Conservation (phyloP, 2,113 vertebrate genomes). For the Micronisus gabar region DNA sequence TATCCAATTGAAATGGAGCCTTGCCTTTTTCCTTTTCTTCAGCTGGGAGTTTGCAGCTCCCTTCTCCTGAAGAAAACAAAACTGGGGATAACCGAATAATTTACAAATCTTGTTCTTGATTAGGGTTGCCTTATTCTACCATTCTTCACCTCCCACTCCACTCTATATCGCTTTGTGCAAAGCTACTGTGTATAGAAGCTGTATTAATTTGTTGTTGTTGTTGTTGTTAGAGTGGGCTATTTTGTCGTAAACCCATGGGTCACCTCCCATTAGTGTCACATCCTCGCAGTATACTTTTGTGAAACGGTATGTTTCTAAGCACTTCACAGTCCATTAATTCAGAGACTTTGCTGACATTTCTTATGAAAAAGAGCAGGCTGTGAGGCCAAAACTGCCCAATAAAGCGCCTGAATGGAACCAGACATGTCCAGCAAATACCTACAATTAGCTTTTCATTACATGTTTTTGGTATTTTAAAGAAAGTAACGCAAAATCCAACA, state of each 20-base stretch:
- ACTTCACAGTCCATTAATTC: slow-evolving; percentile 74
- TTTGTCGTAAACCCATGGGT: slow-evolving; percentile 50
- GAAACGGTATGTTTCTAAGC: slow-evolving; percentile 67
- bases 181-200: neutral
- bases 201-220: slow-evolving; percentile 32
- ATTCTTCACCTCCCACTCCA: neutral
- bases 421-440: neutral
- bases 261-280: slow-evolving; percentile 67
- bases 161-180: neutral
- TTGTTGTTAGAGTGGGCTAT: slow-evolving; percentile 3
- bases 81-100: neutral
- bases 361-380: slow-evolving; percentile 35
- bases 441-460: neutral
- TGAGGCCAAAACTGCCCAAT: slow-evolving; percentile 21
- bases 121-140: neutral
- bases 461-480: neutral
- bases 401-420: slow-evolving; percentile 15
- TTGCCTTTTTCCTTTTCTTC: neutral
- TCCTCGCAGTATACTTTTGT: slow-evolving; percentile 48
- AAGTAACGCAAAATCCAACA: neutral
- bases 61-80: neutral
- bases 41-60: neutral
- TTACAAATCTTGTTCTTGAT: neutral
- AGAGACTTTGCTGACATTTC: slow-evolving; percentile 68
- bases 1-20: neutral